Evolutionary conservation across 2,797 vertebrate genomes (phyloP), one percentile per base, ranked within the genome.

Genomic region (Thripadectes ignobilis): DNA sequence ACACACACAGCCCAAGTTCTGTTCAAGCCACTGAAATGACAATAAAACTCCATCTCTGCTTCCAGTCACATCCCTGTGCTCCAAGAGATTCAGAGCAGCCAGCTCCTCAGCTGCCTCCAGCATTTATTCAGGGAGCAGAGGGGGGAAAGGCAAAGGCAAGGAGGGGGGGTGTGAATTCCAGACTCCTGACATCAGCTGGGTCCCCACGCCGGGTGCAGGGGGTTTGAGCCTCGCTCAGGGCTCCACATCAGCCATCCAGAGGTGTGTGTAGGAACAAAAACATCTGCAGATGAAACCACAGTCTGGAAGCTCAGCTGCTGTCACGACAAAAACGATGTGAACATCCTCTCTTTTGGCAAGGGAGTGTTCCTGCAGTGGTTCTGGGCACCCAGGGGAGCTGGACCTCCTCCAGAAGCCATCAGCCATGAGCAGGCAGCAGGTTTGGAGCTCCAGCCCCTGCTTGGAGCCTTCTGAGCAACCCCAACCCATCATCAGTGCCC

Each of bases 291-390:
- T 71, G 39, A 24, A 17, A 1, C 32, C 26, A 16, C 2, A 2
- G 0, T 1, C 51, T 1, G 0, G 22, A 10, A 66, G 22, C 29
- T 43, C 6, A 1, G 62, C 20, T 24, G 54, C 49, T 29, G 7
- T 1, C 10, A 1, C 2, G 7, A 23, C 45, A 15, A 4, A 16
- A 29, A 2, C 5, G 5, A 1, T 0, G 7, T 4, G 26, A 45
- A 9, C 65, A 14, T 14, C 55, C 4, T 27, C 66, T 59, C 58
- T 34, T 54, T 9, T 2, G 13, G 29, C 34, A 45, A 54, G 41
- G 52, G 15, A 75, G 15, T 2, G 45, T 6, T 55, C 36, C 58
- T 26, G 20, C 38, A 45, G 79, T 0, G 1, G 4, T 2, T 15
- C 2, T 0, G 23, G 30, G 27, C 10, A 3, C 14, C 2, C 8